phyloP scores from a whole-genome alignment of 2,797 vertebrate species.

The Steatocranus sp. region DNA sequence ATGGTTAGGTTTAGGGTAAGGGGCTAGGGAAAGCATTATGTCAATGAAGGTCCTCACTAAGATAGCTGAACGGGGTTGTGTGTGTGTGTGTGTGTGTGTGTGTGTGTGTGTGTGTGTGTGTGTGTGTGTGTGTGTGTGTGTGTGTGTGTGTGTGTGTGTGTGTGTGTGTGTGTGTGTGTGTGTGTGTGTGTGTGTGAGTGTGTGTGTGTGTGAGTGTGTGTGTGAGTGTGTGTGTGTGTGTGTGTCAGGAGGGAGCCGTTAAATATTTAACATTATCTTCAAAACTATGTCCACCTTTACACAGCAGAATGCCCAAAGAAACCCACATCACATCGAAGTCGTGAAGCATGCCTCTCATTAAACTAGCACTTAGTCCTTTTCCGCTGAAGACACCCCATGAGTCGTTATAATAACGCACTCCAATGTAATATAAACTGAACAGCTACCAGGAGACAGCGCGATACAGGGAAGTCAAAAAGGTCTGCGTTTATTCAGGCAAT shows the following conservation, averaged over 20 bases:
- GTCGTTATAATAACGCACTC: constrained; percentile 56
- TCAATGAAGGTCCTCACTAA: not conserved
- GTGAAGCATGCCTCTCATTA: constrained; percentile 45
- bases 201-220: too few species aligned
- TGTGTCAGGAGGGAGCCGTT: constrained; percentile 12
- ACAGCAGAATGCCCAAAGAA: constrained; percentile 45
- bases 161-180: not conserved
- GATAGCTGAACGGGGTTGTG: not conserved
- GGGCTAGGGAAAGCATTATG: not conserved
- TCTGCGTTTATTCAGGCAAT: constrained; percentile 46
- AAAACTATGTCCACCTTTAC: constrained; percentile 43
- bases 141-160: not conserved
- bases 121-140: not conserved
- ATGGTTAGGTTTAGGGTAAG: not conserved
- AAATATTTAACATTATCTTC: constrained; percentile 54
- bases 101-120: too few species aligned
- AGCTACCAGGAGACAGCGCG: constrained; percentile 38
- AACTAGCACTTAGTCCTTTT: constrained; percentile 40
- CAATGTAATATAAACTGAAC: constrained; percentile 58
- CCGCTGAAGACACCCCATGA: constrained; percentile 28
- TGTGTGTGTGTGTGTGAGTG: not conserved
- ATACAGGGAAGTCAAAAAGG: constrained; percentile 51
- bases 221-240: not conserved
- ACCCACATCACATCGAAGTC: constrained; percentile 35
- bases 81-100: not conserved